These are phyloP conservation scores for Himantopus leucocephalus DNA, from an alignment of 2,113 vertebrate genomes.

Conservation along the genomic window DNA sequence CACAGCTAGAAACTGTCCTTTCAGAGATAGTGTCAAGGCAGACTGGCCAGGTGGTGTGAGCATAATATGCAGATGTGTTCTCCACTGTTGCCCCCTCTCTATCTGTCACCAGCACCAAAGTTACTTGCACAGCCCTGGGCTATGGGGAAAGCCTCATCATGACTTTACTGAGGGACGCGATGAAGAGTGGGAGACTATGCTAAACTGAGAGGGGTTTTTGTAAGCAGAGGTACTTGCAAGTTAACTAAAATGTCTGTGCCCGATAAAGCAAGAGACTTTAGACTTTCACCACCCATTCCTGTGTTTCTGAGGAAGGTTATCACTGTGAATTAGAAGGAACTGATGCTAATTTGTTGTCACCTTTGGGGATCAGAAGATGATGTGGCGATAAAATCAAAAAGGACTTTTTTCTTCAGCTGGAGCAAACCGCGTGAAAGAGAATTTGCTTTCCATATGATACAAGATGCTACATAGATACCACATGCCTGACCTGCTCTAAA, in stretches of 20 bases:
- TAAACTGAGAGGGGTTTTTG: neutral
- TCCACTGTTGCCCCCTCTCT: neutral
- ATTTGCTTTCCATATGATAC: constrained; percentile 37
- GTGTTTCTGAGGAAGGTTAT: neutral
- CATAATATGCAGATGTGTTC: neutral
- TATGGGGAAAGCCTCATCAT: neutral
- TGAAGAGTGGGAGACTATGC: neutral
- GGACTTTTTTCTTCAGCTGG: constrained; percentile 3
- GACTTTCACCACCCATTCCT: neutral
- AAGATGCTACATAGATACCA: constrained; percentile 1
- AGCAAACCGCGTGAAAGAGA: constrained; percentile 7
- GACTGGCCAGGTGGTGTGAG: neutral
- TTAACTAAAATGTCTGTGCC: neutral
- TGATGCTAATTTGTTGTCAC: neutral
- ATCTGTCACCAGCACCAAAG: neutral
- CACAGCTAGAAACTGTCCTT: neutral
- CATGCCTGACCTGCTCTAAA: constrained; percentile 45
- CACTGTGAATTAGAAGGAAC: neutral
- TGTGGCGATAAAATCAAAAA: neutral
- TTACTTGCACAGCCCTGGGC: neutral
- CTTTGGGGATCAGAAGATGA: constrained; percentile 25
- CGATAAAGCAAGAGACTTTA: neutral
- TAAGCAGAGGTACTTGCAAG: neutral
- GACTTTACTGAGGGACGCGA: neutral
- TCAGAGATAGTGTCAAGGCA: neutral